These are phyloP conservation scores for Cyaniris semiargus DNA, from an alignment of 2,888 invertebrate genomes.

Conservation along the genomic window DNA sequence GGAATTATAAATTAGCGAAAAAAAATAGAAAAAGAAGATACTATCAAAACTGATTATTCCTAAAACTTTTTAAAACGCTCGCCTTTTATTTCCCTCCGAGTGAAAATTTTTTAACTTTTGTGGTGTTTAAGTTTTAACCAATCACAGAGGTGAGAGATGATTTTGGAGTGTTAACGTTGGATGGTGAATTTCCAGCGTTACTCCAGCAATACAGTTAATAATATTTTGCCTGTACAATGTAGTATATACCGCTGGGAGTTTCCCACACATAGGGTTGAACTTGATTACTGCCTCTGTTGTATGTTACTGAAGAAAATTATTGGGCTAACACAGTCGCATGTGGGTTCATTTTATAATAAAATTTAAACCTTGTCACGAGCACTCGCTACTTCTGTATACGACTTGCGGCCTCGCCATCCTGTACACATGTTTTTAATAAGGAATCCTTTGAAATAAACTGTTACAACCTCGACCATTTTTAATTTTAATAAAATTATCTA, in stretches of 20 bases:
- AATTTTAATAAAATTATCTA: neutral
- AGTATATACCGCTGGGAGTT: neutral
- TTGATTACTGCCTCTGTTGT: neutral
- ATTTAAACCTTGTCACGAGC: neutral
- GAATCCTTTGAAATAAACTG: neutral
- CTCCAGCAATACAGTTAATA: no score
- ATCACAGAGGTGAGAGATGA: no score
- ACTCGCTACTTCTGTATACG: neutral
- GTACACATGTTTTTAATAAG: no score
- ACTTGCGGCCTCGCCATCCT: no score
- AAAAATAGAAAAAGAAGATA: neutral
- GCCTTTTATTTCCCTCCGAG: no score
- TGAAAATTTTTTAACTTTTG: no score
- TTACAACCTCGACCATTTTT: neutral
- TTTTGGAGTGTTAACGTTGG: no score
- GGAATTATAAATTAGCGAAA: neutral
- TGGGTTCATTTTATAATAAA: constrained; percentile 1
- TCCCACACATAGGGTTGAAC: neutral
- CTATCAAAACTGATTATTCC: no score
- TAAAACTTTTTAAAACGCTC: no score
- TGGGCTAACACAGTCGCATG: neutral
- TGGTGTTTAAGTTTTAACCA: no score
- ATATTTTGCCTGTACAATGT: neutral
- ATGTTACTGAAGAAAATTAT: neutral
- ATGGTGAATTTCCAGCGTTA: no score